Conservation (phyloP, 1,140 invertebrate species). For the Cephus cinctus region DNA sequence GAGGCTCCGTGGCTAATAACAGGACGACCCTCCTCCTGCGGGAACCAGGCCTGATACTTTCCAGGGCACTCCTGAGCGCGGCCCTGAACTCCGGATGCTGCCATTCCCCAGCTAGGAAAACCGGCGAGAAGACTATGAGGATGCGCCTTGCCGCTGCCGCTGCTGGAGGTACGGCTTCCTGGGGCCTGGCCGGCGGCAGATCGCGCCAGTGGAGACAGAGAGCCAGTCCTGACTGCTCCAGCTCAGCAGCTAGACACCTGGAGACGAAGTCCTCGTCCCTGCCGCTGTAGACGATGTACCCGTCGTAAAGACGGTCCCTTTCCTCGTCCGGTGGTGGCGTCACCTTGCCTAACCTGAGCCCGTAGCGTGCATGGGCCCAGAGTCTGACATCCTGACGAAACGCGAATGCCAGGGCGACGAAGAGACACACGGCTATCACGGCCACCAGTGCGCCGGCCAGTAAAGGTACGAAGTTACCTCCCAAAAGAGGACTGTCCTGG, state of each 20-base stretch:
- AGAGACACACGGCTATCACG: slow-evolving; percentile 68
- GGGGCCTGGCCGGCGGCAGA: slow-evolving; percentile 67
- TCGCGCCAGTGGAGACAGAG: slow-evolving; percentile 76
- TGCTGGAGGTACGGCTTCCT: slow-evolving; percentile 73
- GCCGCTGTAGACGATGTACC: slow-evolving; percentile 84
- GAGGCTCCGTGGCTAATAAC: slow-evolving; percentile 66
- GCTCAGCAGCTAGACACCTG: slow-evolving; percentile 72
- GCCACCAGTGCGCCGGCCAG: slow-evolving; percentile 72
- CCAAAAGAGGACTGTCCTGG: slow-evolving; percentile 53
- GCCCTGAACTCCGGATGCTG: slow-evolving; percentile 69
- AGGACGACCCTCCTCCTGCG: slow-evolving; percentile 75
- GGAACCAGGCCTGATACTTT: slow-evolving; percentile 64
- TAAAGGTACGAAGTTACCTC: slow-evolving; percentile 69
- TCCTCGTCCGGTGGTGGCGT: slow-evolving; percentile 61
- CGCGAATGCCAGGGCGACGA: slow-evolving; percentile 70
- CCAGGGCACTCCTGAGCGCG: slow-evolving; percentile 71
- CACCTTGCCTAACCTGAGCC: slow-evolving; percentile 69
- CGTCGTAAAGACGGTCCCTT: slow-evolving; percentile 78
- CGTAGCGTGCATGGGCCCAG: slow-evolving; percentile 74
- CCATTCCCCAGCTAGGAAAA: slow-evolving; percentile 75
- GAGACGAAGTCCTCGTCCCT: slow-evolving; percentile 81
- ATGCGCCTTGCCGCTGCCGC: slow-evolving; percentile 74
- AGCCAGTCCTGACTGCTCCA: slow-evolving; percentile 74
- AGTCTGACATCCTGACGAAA: slow-evolving; percentile 74
- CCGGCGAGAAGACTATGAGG: slow-evolving; percentile 71